Evolutionary conservation across 2,797 vertebrate genomes (phyloP).

Genomic region (Chromis chromis): DNA sequence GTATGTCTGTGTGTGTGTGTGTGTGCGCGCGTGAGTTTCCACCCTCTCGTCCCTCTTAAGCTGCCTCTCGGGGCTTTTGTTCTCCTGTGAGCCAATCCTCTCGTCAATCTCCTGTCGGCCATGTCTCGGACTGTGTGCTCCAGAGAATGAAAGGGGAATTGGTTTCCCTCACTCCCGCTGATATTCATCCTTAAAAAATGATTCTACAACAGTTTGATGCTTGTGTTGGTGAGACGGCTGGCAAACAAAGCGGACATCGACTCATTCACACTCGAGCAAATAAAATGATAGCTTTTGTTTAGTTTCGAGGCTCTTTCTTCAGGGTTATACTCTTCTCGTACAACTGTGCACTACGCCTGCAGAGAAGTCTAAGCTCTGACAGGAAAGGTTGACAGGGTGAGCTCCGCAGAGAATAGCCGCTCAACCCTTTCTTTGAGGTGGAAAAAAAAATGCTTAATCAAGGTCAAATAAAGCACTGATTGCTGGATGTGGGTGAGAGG

Average conservation of each 20-base stretch:
- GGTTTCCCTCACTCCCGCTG: constrained; percentile 44
- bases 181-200: constrained; percentile 55
- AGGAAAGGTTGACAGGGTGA: constrained; percentile 71
- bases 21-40: constrained; percentile 13
- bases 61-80: constrained; percentile 66
- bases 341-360: constrained; percentile 40
- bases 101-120: constrained; percentile 69
- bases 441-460: constrained; percentile 59
- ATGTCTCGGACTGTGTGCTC: constrained; percentile 39
- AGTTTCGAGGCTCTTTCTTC: constrained; percentile 27
- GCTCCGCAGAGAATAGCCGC: constrained; percentile 59
- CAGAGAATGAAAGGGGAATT: constrained; percentile 59
- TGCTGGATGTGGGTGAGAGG: constrained; percentile 41
- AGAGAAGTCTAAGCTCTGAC: constrained; percentile 60
- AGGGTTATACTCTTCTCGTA: constrained; percentile 39
- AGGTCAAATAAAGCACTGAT: constrained; percentile 60
- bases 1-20: constrained; percentile 1
- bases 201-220: constrained; percentile 26
- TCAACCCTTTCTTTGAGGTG: constrained; percentile 45
- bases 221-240: constrained; percentile 25
- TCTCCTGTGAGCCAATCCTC: constrained; percentile 62
- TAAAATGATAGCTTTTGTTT: constrained; percentile 63
- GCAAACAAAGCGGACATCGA: constrained; percentile 41
- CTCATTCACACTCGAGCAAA: constrained; percentile 54
- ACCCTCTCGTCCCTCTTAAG: constrained; percentile 52